These are phyloP conservation scores for Parus major DNA, from an alignment of 2,113 vertebrate species.

Conservation along the genomic window DNA sequence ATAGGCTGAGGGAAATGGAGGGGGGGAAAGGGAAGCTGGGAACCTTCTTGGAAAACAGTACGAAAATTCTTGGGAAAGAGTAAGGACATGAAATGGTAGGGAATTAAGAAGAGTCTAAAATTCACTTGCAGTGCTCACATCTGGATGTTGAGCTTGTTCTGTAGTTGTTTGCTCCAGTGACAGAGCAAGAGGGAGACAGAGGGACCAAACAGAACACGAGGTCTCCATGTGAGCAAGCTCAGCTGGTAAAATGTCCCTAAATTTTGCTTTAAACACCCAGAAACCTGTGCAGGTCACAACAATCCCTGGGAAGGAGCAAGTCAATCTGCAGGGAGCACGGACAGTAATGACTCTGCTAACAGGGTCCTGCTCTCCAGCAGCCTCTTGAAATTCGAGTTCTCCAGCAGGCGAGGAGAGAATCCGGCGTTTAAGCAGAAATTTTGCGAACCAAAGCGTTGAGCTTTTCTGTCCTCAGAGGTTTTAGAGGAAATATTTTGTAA, in stretches of 20 bases:
- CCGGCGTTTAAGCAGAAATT: background rate
- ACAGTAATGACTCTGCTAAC: background rate
- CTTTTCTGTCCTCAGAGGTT: background rate
- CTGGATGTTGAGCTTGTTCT: background rate
- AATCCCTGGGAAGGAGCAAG: background rate
- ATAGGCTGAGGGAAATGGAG: background rate
- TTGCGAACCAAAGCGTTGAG: background rate
- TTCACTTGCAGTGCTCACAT: accelerated
- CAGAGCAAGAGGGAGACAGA: background rate
- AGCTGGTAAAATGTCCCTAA: background rate
- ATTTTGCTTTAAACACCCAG: background rate
- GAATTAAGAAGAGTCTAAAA: background rate
- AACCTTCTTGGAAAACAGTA: background rate
- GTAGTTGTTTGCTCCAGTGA: background rate
- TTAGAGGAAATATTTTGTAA: background rate
- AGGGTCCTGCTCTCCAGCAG: background rate
- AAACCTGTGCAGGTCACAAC: background rate
- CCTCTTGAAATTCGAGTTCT: background rate
- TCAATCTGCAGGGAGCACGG: background rate
- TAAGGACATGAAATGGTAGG: background rate
- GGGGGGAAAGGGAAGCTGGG: background rate
- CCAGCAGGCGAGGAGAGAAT: background rate
- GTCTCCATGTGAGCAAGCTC: background rate
- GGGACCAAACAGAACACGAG: accelerated
- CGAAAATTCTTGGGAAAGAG: background rate